These are phyloP conservation scores for Acanthisitta chloris DNA, from an alignment of 2,113 vertebrate genomes.

Conservation along the genomic window DNA sequence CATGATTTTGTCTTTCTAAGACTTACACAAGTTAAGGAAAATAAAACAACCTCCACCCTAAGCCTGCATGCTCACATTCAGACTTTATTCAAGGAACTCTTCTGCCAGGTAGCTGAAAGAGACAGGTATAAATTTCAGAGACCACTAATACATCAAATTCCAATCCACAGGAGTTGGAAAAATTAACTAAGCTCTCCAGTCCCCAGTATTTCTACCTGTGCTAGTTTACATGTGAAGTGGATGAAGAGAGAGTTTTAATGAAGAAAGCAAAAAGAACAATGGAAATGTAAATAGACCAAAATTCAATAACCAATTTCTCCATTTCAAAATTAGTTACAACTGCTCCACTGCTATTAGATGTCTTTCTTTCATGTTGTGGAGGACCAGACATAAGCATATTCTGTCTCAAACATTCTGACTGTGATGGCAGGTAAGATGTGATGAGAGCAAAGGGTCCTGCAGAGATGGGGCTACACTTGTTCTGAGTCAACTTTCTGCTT, in stretches of 20 bases:
- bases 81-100: not conserved
- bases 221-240: not conserved
- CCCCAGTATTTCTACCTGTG: not conserved
- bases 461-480: too few species aligned
- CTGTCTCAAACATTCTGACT: too few species aligned
- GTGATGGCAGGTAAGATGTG: too few species aligned
- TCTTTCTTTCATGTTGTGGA: not conserved
- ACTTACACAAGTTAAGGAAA: not conserved
- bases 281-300: not conserved
- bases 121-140: not conserved
- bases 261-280: not conserved
- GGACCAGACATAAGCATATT: too few species aligned
- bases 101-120: not conserved
- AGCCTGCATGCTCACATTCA: not conserved
- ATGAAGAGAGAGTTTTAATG: not conserved
- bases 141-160: not conserved
- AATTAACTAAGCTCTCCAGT: not conserved
- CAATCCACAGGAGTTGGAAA: not conserved
- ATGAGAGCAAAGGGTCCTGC: too few species aligned
- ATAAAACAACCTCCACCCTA: not conserved
- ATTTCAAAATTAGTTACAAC: not conserved
- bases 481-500: too few species aligned
- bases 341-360: not conserved
- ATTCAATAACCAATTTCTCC: not conserved
- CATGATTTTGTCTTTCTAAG: not conserved